Evolutionary conservation across 1,140 invertebrate genomes (phyloP), one percentile per base, ranked within the genome.

Genomic region (Saccostrea echinata): DNA sequence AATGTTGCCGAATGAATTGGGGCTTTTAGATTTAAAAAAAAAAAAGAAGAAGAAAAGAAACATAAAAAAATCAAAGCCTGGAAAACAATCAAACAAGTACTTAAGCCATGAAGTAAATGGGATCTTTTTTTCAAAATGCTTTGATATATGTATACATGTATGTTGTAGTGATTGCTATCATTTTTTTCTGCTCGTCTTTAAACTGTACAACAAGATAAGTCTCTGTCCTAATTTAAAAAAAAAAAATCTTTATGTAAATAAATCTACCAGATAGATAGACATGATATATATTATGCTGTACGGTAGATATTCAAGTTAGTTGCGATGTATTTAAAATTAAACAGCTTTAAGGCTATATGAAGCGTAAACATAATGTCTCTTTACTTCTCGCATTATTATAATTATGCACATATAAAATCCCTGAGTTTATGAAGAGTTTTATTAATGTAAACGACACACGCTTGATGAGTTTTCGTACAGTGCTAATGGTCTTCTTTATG

Each of bases 211-310:
- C 43, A 43, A 43, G 43, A 43, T 43, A 43, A 43, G 43, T 43
- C 43, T 6, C 43, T 43, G 43, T 21, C 57, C 57, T 9, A 18
- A 64, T 64, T 43, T n/a, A 21, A 76, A 30, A 76, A 21, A 76
- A 30, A 76, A 71, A 76, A 30, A 27, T 30, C 68, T 76, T 33
- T 76, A 16, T 76, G 68, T 76, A 76, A 76, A 76, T 76, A 76
- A 12, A 27, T 30, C 9, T 43, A 76, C 9, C 11, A 76, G 68
- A 27, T 76, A 76, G 27, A 30, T 76, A 33, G 27, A 30, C 68
- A 33, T 30, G 27, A 76, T 33, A 76, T 43, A 43, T 8, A 43
- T n/a, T n/a, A 43, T 9, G 6, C 0, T 43, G 43, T 43, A 9
- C 43, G 9, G 9, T 43, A 43, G 43, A 43, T 43, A 1, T 43